phyloP scores from a whole-genome alignment of 2,888 invertebrate genomes.

The Eumacrocentrus americanus region DNA sequence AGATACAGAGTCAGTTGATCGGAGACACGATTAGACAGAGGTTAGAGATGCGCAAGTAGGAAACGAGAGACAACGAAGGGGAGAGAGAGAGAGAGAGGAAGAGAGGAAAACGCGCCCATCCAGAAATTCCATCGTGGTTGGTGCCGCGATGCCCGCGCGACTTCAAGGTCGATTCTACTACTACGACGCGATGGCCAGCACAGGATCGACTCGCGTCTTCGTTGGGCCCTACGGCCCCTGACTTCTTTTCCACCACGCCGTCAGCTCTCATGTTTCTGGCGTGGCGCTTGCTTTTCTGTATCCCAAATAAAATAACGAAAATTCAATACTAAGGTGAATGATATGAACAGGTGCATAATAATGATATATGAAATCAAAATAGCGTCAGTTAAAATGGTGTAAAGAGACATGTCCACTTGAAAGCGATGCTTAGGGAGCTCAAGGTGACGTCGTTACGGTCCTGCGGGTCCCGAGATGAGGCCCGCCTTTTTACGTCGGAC shows the following conservation, averaged over 20 bases:
- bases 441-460: slow-evolving; percentile 42
- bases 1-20: not conserved
- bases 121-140: slow-evolving; percentile 61
- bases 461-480: slow-evolving; percentile 45
- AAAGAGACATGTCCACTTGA: not conserved
- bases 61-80: slow-evolving; percentile 17
- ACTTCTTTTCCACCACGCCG: slow-evolving; percentile 9
- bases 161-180: slow-evolving; percentile 61
- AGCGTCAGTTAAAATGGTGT: no score
- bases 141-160: slow-evolving; percentile 53
- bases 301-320: no score
- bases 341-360: no score
- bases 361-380: no score
- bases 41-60: slow-evolving; percentile 18
- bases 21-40: slow-evolving; percentile 18
- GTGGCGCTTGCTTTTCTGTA: no score
- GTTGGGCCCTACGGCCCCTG: slow-evolving; percentile 51
- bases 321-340: no score
- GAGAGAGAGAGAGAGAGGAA: slow-evolving; percentile 28
- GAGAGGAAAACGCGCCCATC: slow-evolving; percentile 40
- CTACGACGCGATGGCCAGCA: slow-evolving; percentile 51
- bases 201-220: slow-evolving; percentile 59
- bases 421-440: slow-evolving; percentile 21
- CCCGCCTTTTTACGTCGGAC: slow-evolving; percentile 55
- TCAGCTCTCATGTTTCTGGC: slow-evolving; percentile 19